Evolutionary conservation across 2,888 invertebrate species (phyloP).

Genomic region (Drosophila prolongata): DNA sequence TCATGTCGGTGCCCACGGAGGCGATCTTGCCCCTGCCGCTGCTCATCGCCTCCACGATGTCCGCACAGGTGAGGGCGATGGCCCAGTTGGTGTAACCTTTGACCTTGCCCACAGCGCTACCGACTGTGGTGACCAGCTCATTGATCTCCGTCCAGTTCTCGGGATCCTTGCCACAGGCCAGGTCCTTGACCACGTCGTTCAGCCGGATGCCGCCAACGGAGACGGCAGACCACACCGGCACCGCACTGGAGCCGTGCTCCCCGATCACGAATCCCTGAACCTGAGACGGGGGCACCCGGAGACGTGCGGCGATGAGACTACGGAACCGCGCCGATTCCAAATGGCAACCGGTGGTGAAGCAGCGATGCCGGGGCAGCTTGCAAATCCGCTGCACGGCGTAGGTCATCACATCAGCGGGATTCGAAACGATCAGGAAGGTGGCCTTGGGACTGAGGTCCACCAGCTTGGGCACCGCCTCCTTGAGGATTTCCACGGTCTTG

Average conservation of each 20-base stretch:
- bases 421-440: constrained; percentile 92
- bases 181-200: constrained; percentile 88
- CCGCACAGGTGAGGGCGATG: constrained; percentile 90
- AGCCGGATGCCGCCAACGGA: constrained; percentile 93
- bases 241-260: constrained; percentile 94
- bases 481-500: constrained; percentile 92
- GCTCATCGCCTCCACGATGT: constrained; percentile 88
- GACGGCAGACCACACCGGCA: constrained; percentile 95
- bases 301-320: constrained; percentile 90
- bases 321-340: constrained; percentile 95
- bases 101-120: constrained; percentile 90
- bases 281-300: constrained; percentile 91
- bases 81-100: constrained; percentile 96
- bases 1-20: constrained; percentile 88
- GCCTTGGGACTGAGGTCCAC: constrained; percentile 90
- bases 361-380: constrained; percentile 91
- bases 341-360: constrained; percentile 95
- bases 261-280: constrained; percentile 95
- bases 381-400: constrained; percentile 95
- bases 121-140: constrained; percentile 90
- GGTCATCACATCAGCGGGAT: constrained; percentile 94
- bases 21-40: constrained; percentile 89
- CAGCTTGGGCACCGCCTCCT: constrained; percentile 89
- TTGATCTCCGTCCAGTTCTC: constrained; percentile 91
- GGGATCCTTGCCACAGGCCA: constrained; percentile 88